Percentiles rank a stretch among this genome's conserved stretches.
phyloP scores from a whole-genome alignment of 2,888 invertebrate species.

The Aquatica leii region DNA sequence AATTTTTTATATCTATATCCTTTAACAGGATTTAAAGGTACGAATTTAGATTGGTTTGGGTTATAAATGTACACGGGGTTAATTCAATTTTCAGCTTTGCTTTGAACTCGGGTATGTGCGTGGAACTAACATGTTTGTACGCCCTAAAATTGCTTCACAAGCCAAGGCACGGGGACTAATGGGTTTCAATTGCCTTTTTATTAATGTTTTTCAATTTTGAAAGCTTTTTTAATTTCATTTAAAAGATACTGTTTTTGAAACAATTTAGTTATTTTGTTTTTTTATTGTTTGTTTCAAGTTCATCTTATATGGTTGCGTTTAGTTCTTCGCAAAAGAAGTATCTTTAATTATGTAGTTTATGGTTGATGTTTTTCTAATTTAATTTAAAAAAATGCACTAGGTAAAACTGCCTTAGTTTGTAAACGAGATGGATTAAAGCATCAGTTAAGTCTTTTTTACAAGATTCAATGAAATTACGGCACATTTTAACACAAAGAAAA shows the following conservation, averaged over 20 bases:
- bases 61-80: conserved; percentile 32
- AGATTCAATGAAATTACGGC: too few relatives aligned
- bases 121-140: conserved; percentile 51
- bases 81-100: conserved; percentile 39
- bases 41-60: conserved; percentile 26
- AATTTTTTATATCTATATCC: conserved; percentile 4
- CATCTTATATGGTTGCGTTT: neutral
- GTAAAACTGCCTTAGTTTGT: too few relatives aligned
- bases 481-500: too few relatives aligned
- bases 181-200: conserved; percentile 50
- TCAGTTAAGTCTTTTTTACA: too few relatives aligned
- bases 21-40: neutral
- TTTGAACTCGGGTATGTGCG: conserved; percentile 51
- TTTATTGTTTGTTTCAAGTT: neutral
- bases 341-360: too few relatives aligned
- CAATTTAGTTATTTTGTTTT: conserved; percentile 19
- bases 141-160: conserved; percentile 46
- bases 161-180: conserved; percentile 48
- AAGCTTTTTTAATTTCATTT: conserved; percentile 35
- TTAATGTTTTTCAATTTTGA: conserved; percentile 48
- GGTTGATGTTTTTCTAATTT: too few relatives aligned
- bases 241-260: conserved; percentile 25
- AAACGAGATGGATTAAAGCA: too few relatives aligned
- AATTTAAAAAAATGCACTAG: too few relatives aligned
- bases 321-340: too few relatives aligned